Base-by-base conservation (phyloP, 2,888 invertebrate species). In the Ormia ochracea region DNA sequence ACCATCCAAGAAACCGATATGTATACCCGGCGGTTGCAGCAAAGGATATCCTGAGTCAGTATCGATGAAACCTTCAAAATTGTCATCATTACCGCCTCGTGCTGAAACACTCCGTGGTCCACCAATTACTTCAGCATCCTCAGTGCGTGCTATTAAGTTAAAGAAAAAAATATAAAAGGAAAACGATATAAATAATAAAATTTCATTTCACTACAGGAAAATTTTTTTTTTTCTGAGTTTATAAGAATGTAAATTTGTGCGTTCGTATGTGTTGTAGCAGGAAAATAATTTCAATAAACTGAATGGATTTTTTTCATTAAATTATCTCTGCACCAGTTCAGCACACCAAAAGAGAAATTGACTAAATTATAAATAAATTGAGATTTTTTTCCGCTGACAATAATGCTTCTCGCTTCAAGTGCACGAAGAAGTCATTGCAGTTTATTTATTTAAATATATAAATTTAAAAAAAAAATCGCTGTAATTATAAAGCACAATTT, bases 1-100 rank as follows among this genome's bases (percentile, higher is more conserved):
- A 90, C 90, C 88, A 82, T 89, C 89, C 82, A 89, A 86, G 84
- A 89, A 85, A 65, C 88, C 88, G 54, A 86, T 80, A 82, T 84
- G 86, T 65, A 85, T 83, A 41, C 84, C 83, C 80, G 89, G 87
- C 19, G 85, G 82, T 66, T 87, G 86, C 70, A 88, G 83, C 84
- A 89, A 89, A 59, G 89, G 89, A 84, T 86, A 84, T n/a, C 84
- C 86, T 9, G 80, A 82, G 12, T 87, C 89, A 12, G 90, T 90
- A 80, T 89, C 90, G 65, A 90, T 85, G 54, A 89, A 86, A 70
- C 89, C 89, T 82, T 85, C 85, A 81, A 89, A 89, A 76, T 88
- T 84, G 12, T 74, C 75, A 3, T 84, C 84, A 23, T 81, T 83
- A 58, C 76, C 82, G 52, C 14, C 58, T 74, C 41, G 41, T 54